phyloP scores from a whole-genome alignment of 2,113 vertebrate species.

The Muntiacus muntjak region DNA sequence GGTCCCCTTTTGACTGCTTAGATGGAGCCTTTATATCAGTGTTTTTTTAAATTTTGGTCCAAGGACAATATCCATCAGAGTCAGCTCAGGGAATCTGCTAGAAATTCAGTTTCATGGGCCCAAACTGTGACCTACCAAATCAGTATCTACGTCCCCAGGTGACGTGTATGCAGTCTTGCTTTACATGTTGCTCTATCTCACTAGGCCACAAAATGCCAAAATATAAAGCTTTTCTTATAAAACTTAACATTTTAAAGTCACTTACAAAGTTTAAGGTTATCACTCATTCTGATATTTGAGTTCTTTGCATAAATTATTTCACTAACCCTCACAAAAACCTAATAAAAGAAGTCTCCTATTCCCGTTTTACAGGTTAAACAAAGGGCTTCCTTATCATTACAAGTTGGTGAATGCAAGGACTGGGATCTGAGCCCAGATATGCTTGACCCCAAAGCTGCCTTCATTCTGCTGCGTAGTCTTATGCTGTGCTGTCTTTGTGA shows the following conservation, averaged over 20 bases:
- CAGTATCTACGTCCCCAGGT: neutral
- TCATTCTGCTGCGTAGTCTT: rapidly evolving
- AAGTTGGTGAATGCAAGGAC: neutral
- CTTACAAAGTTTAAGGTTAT: neutral
- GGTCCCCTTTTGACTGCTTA: neutral
- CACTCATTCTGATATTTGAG: neutral
- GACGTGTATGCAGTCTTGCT: neutral
- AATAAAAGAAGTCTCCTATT: neutral
- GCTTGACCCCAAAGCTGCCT: neutral
- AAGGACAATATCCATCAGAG: neutral
- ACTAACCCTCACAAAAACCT: neutral
- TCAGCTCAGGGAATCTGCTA: neutral
- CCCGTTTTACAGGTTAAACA: neutral
- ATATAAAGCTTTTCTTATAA: neutral
- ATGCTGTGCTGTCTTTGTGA: neutral
- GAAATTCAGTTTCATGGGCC: neutral
- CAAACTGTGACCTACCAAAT: neutral
- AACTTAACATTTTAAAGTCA: neutral
- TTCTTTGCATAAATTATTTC: neutral
- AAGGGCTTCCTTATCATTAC: neutral
- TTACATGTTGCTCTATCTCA: neutral
- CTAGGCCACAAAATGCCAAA: neutral
- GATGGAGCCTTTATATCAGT: neutral
- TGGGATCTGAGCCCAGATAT: neutral
- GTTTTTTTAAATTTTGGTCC: neutral